phyloP scores from a whole-genome alignment of 2,888 invertebrate species.

The Adelphocoris suturalis region DNA sequence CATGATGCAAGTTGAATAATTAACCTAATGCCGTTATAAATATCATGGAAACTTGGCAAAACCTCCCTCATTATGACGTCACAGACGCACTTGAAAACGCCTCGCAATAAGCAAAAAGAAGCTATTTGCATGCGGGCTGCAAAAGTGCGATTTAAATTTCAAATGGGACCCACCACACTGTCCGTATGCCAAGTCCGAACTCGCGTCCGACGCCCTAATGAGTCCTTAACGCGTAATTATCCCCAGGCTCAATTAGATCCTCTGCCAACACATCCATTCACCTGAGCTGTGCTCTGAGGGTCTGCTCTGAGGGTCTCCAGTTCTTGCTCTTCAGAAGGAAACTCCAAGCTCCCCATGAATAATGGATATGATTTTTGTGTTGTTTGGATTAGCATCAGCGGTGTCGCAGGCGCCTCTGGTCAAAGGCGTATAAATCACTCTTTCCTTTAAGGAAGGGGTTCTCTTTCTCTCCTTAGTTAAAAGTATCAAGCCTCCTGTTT shows the following conservation, averaged over 20 bases:
- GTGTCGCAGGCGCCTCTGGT: constrained; percentile 64
- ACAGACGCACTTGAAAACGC: constrained; percentile 30
- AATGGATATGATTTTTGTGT: constrained; percentile 68
- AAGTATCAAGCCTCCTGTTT: constrained; percentile 8
- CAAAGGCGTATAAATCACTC: constrained; percentile 64
- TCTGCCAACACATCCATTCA: constrained; percentile 40
- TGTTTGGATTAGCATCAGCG: constrained; percentile 65
- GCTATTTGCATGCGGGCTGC: background rate
- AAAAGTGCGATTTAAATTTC: constrained; percentile 60
- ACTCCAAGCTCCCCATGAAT: constrained; percentile 37
- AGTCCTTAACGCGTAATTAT: constrained; percentile 55
- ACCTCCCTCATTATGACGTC: constrained; percentile 9
- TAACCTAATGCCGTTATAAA: background rate
- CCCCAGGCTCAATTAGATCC: constrained; percentile 55
- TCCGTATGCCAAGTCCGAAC: constrained; percentile 43
- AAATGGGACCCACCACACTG: constrained; percentile 51
- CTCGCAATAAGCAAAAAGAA: constrained; percentile 43
- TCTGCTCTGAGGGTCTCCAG: background rate
- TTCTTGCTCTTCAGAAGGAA: constrained; percentile 1
- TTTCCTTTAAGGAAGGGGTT: background rate
- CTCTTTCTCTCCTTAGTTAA: background rate
- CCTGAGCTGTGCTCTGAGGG: background rate
- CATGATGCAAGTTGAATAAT: background rate
- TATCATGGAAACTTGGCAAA: constrained; percentile 38
- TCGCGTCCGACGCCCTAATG: constrained; percentile 45